Evolutionary conservation across 2,113 vertebrate species (phyloP).

Genomic region (Apodemus sylvaticus): DNA sequence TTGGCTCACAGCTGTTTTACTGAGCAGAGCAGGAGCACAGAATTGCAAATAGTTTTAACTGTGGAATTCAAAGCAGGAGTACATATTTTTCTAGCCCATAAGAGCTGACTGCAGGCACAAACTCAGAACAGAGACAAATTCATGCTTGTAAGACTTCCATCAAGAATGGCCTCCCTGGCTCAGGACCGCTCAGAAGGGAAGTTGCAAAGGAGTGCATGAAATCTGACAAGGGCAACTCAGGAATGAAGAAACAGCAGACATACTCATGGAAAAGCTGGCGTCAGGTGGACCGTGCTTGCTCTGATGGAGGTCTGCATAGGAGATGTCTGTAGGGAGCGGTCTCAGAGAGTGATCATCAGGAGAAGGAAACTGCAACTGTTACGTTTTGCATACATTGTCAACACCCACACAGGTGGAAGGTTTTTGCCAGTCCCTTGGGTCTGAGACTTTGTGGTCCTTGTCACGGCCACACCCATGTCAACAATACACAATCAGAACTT

Average conservation of each 20-base stretch:
- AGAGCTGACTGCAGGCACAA: neutral
- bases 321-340: neutral
- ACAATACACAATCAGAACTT: neutral
- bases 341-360: neutral
- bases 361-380: neutral
- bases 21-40: slow-evolving; percentile 44
- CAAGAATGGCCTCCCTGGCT: neutral
- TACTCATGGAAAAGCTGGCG: too few species aligned
- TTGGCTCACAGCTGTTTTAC: slow-evolving; percentile 61
- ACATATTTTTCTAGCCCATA: neutral
- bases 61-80: slow-evolving; percentile 44
- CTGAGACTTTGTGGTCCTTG: neutral
- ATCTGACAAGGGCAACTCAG: neutral
- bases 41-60: slow-evolving; percentile 49
- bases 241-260: neutral
- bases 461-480: neutral
- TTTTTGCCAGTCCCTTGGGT: neutral
- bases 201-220: neutral
- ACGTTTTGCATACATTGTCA: neutral
- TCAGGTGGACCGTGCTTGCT: neutral
- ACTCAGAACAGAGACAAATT: neutral
- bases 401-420: neutral
- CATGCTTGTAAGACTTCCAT: neutral
- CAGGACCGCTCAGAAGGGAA: neutral
- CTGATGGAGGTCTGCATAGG: neutral